Evolutionary conservation across 2,113 vertebrate genomes (phyloP), one percentile per base, ranked within the genome.

Genomic region (Corythoichthys intestinalis): DNA sequence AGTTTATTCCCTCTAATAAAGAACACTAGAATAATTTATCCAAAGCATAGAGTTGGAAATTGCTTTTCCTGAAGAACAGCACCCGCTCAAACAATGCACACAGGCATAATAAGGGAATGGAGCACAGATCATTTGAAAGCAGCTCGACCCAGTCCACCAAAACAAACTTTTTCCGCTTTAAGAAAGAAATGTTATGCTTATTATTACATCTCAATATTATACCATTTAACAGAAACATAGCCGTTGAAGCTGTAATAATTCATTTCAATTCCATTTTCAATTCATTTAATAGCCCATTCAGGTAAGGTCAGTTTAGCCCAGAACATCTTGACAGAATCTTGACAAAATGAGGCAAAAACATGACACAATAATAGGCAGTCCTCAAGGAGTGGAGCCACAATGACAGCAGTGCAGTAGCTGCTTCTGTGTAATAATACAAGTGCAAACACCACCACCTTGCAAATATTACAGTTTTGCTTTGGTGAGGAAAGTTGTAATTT

Each of bases 341-440:
- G 4, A 52, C 20, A 28, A 28, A 28, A 28, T 28, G 20, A 28
- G 20, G 20, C 20, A 28, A 17, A 54, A 28, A 54, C 58, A 17
- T 41, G 17, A 60, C n/a, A 0, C 8, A 20, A 54, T 54, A 9
- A 2, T 39, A 39, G 38, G 65, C 76, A 73, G 72, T 76, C 70
- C 72, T 66, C 70, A 7, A 68, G 66, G 75, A 74, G 62, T 80
- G 65, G 68, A 60, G 67, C 70, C 72, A 72, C 58, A 76, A 78
- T 47, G 50, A 86, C 73, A 65, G 67, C 66, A 69, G 68, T 71
- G 74, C 73, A 34, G 28, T 72, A 15, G 66, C 68, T 63, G 59
- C 67, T 75, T 80, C 59, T 74, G 49, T 78, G 77, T 74, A 74
- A 81, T 80, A 69, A 76, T 74, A 78, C 79, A 77, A 61, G 83